A percentile compares a stretch with the other conserved stretches of the same genome.
Conservation (phyloP, 2,888 invertebrate species). For the Iselma pallidipennis region DNA sequence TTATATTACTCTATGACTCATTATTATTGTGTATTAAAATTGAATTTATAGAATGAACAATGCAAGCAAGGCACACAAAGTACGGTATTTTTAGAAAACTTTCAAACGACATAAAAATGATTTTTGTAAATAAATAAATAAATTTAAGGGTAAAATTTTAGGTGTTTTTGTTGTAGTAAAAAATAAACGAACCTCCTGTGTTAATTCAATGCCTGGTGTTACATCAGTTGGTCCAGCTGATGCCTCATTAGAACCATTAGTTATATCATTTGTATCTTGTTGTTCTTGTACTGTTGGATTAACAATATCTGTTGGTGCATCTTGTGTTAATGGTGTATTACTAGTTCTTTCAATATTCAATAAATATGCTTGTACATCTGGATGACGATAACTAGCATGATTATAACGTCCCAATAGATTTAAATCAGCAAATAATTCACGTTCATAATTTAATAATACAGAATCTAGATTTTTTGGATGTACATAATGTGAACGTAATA, state of each 20-base stretch:
- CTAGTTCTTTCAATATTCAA: constrained; percentile 60
- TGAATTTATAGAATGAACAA: no score
- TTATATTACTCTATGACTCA: not conserved
- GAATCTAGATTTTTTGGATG: constrained; percentile 76
- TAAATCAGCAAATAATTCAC: constrained; percentile 72
- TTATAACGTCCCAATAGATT: constrained; percentile 71
- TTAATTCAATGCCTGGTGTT: constrained; percentile 38
- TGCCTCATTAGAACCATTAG: constrained; percentile 9
- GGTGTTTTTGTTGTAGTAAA: not conserved
- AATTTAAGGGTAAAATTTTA: no score
- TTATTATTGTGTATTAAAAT: no score
- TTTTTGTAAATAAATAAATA: no score
- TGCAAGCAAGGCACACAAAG: no score
- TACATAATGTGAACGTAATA: constrained; percentile 65
- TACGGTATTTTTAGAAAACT: no score
- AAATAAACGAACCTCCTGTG: constrained; percentile 46
- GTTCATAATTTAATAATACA: constrained; percentile 70
- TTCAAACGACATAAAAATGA: no score
- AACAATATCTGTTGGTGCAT: constrained; percentile 26
- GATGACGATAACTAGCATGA: constrained; percentile 57
- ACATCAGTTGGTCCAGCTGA: constrained; percentile 15
- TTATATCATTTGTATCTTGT: constrained; percentile 2
- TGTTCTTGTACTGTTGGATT: constrained; percentile 27
- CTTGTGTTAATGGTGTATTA: constrained; percentile 32
- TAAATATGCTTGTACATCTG: constrained; percentile 64